A percentile compares a stretch with the other conserved stretches of the same genome.
Conservation (phyloP, 2,888 invertebrate species). For the Coleophora flavipennella region DNA sequence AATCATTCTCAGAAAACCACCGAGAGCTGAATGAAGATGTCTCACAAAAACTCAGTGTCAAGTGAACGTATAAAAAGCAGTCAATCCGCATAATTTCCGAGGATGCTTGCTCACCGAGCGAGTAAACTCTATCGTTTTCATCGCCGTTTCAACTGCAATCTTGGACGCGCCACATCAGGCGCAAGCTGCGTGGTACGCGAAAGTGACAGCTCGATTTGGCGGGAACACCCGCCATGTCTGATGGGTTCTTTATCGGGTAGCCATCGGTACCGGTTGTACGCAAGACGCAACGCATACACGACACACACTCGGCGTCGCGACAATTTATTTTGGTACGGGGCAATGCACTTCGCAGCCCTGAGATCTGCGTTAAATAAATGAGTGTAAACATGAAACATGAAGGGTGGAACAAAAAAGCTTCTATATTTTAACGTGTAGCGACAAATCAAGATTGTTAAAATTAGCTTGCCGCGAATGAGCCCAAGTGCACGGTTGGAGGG, state of each 20-base stretch:
- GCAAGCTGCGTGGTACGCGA: slow-evolving; percentile 27
- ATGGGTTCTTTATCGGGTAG: slow-evolving; percentile 21
- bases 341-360: slow-evolving; percentile 67
- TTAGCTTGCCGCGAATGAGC: slow-evolving; percentile 29
- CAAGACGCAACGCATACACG: slow-evolving; percentile 34
- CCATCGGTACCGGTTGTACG: slow-evolving; percentile 43
- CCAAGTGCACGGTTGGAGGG: slow-evolving; percentile 22
- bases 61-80: slow-evolving; percentile 38
- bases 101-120: slow-evolving; percentile 15
- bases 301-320: slow-evolving; percentile 51
- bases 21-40: slow-evolving; percentile 38
- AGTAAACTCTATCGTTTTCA: slow-evolving; percentile 20
- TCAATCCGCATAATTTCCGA: slow-evolving; percentile 10
- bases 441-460: slow-evolving; percentile 52
- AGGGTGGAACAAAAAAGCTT: slow-evolving; percentile 30
- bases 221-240: slow-evolving; percentile 33
- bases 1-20: slow-evolving; percentile 23
- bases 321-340: slow-evolving; percentile 71
- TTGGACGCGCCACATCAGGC: slow-evolving; percentile 24
- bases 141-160: slow-evolving; percentile 25
- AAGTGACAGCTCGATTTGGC: slow-evolving; percentile 46
- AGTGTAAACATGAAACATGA: slow-evolving; percentile 48
- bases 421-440: slow-evolving; percentile 19
- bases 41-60: slow-evolving; percentile 27
- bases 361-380: slow-evolving; percentile 50